Evolutionary conservation across 1,140 invertebrate species (phyloP), one percentile per base, ranked within the genome.

Genomic region (Cotesia glomerata): DNA sequence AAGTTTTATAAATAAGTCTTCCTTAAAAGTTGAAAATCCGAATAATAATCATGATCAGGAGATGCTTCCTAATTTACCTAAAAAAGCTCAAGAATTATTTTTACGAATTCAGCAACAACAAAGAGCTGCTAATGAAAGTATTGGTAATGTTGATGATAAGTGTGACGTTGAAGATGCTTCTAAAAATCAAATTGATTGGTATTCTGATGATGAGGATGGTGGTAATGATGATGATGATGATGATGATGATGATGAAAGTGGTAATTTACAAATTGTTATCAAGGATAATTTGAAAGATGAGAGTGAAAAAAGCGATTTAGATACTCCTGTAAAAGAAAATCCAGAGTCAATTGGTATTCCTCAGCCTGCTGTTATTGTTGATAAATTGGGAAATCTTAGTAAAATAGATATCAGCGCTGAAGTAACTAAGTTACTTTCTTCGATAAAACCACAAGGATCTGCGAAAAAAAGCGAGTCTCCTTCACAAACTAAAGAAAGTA

Each of bases 401-500:
- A 93, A 92, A 84, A 92, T 94, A 66, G 91, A 92, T 75, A 93
- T 93, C 34, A 92, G 91, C 45, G 91, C 90, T 63, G 91, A 93
- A 77, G 91, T 93, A 2, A 91, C 91, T 0, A 92, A 92, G 80
- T 81, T 93, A 32, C 77, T 93, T 58, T 90, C 90, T 14, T 88
- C 89, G 0, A 89, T 92, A 73, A 91, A 91, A 77, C 90, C 89
- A 71, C 89, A 89, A 69, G 81, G 14, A 13, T 51, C 16, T 5
- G 14, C 56, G 49, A 39, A 5, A n/a, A 65, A 67, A 14, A 68
- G 58, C 11, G 34, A 62, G 70, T 65, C 13, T 62, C 34, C 62
- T 0, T 0, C 34, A 54, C 0, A 61, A 54, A 70, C 62, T 61
- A 3, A 35, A 51, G 32, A 59, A 49, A 51, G 45, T 51, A 45